Base-by-base conservation (phyloP, 2,113 vertebrate genomes). In the Dasyornis broadbenti region DNA sequence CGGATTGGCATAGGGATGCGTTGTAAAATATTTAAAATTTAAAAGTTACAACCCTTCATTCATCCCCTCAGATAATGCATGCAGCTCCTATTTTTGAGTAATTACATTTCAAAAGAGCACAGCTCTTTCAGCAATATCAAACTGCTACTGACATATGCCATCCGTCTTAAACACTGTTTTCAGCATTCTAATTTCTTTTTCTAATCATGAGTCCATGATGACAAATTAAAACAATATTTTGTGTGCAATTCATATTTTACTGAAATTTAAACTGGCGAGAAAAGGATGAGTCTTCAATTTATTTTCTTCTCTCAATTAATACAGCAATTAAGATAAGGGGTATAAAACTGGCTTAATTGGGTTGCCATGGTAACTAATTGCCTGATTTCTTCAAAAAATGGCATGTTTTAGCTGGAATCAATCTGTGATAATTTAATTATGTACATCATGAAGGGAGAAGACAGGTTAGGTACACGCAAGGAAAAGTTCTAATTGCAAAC, bases 321-420 rank as follows among this genome's bases (percentile, higher is more conserved):
- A 83, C 23, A 95, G 94, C 92, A 94, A 97, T 96, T 92, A 95
- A 97, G 96, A 97, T 97, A 97, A 97, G 97, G 96, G 90, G 69
- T 91, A 81, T 92, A 97, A 97, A 97, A 89, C 89, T 52, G 88
- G 82, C 94, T 97, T 97, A 97, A 98, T 97, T 98, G 96, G 90
- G 96, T 97, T 97, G 94, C 96, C 94, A 95, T 96, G 85, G 93
- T 86, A 97, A 98, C 96, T 96, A 97, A 98, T 98, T 97, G 96
- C 95, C 95, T 40, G 82, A 92, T 97, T 97, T 95, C 89, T 94
- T 96, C 54, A 92, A 95, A 97, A 97, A 97, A 96, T 89, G 79
- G 68, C 35, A n/a, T 96, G 82, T 96, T 98, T 97, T 92, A 96
- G 92, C 96, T 92, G 71, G 97, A 95, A 95, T 97, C 95, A 94